These are phyloP conservation scores for Luffia ferchaultella DNA, from an alignment of 2,888 invertebrate genomes.

Conservation along the genomic window DNA sequence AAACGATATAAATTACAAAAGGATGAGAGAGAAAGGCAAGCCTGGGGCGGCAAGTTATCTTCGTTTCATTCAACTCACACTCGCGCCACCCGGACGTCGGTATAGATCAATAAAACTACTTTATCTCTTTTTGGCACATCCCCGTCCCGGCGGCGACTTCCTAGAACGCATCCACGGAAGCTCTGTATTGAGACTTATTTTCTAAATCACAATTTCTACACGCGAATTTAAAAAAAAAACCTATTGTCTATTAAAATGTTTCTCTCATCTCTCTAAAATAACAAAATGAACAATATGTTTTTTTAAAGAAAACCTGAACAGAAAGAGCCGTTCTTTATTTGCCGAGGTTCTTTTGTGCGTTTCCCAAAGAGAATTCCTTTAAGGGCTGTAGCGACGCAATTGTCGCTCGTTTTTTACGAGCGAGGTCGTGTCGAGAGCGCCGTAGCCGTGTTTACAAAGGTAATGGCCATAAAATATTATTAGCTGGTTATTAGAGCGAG, in stretches of 20 bases:
- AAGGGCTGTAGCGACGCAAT: slow-evolving; percentile 27
- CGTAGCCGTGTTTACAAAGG: slow-evolving; percentile 56
- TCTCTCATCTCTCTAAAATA: no score
- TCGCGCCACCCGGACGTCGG: slow-evolving; percentile 62
- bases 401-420: slow-evolving; percentile 42
- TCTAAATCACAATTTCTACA: not conserved
- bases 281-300: no score
- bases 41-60: slow-evolving; percentile 66
- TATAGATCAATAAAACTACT: slow-evolving; percentile 69
- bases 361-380: not conserved
- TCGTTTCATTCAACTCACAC: slow-evolving; percentile 67
- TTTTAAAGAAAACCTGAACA: not conserved
- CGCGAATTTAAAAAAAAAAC: not conserved
- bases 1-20: slow-evolving; percentile 27
- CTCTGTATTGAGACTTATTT: not conserved
- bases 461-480: slow-evolving; percentile 61
- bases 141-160: slow-evolving; percentile 60
- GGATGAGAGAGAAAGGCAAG: slow-evolving; percentile 38
- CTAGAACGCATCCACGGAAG: slow-evolving; percentile 41
- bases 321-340: not conserved
- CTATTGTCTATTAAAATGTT: not conserved
- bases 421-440: slow-evolving; percentile 30
- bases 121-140: slow-evolving; percentile 69
- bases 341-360: not conserved
- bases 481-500: slow-evolving; percentile 47